A percentile compares a stretch with the other conserved stretches of the same genome.
phyloP scores from a whole-genome alignment of 2,888 invertebrate genomes.

The Cyclophora albipunctata region DNA sequence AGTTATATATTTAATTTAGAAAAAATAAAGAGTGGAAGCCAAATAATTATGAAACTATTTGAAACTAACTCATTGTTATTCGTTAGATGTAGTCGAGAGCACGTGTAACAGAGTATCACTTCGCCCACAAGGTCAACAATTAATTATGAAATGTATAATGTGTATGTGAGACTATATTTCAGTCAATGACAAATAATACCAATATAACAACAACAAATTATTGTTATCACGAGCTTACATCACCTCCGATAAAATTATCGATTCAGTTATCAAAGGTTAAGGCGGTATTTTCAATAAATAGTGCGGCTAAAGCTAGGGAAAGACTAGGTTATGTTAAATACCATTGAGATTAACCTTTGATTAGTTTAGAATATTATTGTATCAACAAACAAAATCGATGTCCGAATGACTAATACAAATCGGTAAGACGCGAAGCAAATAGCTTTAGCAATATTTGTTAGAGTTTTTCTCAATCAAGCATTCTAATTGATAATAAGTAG shows the following conservation, averaged over 20 bases:
- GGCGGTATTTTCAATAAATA: not conserved
- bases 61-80: constrained; percentile 4
- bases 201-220: constrained; percentile 13
- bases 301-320: no score
- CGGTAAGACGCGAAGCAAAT: no score
- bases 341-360: no score
- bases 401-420: no score
- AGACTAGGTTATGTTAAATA: no score
- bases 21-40: not conserved
- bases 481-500: no score
- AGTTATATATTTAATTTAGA: no score
- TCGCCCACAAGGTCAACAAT: constrained; percentile 14
- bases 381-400: no score
- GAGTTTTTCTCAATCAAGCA: no score
- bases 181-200: constrained; percentile 15
- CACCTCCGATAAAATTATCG: constrained; percentile 21
- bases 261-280: constrained; percentile 3
- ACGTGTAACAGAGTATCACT: constrained; percentile 9
- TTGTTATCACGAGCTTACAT: constrained; percentile 27
- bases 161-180: constrained; percentile 12
- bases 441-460: no score
- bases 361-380: no score
- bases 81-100: constrained; percentile 10
- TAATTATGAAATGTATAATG: constrained; percentile 18
- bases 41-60: constrained; percentile 1